Conservation (phyloP, 2,888 invertebrate species). For the Meteorus colon region DNA sequence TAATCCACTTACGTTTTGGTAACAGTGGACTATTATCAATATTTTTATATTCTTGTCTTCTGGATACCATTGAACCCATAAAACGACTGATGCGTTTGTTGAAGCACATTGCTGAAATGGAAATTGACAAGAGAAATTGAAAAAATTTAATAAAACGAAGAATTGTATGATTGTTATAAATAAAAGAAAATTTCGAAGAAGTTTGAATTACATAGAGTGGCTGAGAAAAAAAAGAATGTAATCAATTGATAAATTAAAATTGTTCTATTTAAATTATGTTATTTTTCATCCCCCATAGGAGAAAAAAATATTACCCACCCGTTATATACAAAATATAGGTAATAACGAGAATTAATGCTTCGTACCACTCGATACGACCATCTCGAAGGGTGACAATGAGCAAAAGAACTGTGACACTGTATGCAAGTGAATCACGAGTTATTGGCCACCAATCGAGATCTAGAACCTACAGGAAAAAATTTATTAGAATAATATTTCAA, state of each 20-base stretch:
- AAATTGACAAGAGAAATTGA: not conserved
- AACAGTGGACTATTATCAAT: conserved; percentile 72
- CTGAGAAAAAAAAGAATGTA: conserved; percentile 1
- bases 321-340: conserved; percentile 83
- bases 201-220: not conserved
- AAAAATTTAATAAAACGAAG: not conserved
- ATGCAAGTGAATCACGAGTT: conserved; percentile 83
- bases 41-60: conserved; percentile 77
- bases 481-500: not conserved
- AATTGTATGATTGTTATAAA: not conserved
- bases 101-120: conserved; percentile 80
- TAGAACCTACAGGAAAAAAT: conserved; percentile 75
- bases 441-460: conserved; percentile 86
- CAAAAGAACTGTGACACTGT: conserved; percentile 81
- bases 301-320: conserved; percentile 74
- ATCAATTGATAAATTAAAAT: conserved; percentile 25
- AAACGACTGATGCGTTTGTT: conserved; percentile 77
- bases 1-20: conserved; percentile 56
- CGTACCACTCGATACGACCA: conserved; percentile 84
- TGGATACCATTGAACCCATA: conserved; percentile 74
- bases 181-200: not conserved
- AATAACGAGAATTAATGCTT: conserved; percentile 81
- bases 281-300: conserved; percentile 42
- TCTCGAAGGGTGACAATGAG: conserved; percentile 82
- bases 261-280: not conserved